Base-by-base conservation (phyloP, 2,797 vertebrate genomes). In the Peromyscus aztecus region DNA sequence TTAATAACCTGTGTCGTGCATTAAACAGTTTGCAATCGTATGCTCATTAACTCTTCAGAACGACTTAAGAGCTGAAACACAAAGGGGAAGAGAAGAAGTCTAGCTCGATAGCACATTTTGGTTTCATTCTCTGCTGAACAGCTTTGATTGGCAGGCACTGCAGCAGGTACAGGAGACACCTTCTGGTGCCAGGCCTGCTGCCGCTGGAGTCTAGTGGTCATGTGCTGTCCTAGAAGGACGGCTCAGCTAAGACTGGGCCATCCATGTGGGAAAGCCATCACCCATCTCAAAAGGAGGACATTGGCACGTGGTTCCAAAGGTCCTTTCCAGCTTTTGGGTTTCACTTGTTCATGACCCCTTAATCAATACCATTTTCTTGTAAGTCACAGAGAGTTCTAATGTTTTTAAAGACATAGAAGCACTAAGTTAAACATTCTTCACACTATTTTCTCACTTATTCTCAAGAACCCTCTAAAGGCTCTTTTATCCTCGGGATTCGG, bases 341-440 rank as follows among this genome's bases (percentile, higher is more conserved):
- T 55, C 65, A 95, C 80, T 61, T 85, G 67, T 91, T 78, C 34
- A 80, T 21, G 23, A 76, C 37, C 67, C 16, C 88, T 92, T 75
- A 97, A 83, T 75, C 67, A 81, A 40, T 77, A 76, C 13, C 73
- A 76, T 7, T 88, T 94, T 94, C 80, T 92, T 86, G 83, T 24
- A 46, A 71, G 34, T 31, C 63, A 1, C 57, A 92, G 78, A 29
- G 61, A 61, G 27, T 43, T 81, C 43, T 86, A 46, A 49, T n/a
- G 23, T 29, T 76, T 75, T 29, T 29, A 46, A 88, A 31, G 90
- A 61, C 31, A 81, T 14, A 4, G 34, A 17, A 87, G 14, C 87
- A 46, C 46, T 73, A 21, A 49, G 17, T 21, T 80, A 65, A 90
- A 67, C 37, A 73, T 92, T 97, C 89, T n/a, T 91, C 4, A 23